Evolutionary conservation across 2,113 vertebrate species (phyloP), one percentile per base, ranked within the genome.

Genomic region (Podarcis raffonei): DNA sequence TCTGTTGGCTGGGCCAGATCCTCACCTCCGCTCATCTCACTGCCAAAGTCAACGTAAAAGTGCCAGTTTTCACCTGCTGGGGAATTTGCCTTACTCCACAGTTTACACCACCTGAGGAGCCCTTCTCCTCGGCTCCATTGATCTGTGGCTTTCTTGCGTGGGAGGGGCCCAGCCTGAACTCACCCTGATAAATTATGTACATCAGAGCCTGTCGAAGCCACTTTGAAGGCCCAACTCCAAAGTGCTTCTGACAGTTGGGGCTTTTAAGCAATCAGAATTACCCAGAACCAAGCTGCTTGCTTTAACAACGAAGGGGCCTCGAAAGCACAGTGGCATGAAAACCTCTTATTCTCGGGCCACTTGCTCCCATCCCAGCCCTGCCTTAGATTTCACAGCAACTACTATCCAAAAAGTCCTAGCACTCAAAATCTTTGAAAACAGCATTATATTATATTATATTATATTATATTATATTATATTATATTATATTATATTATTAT

Each of bases 201-300:
- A 30, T 83, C 84, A 79, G 93, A 80, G 62, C 89, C 89, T 1
- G n/a, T 13, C 1, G 15, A 89, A 90, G 85, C 89, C 15, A 7
- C 92, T 91, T 83, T 94, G 94, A 96, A 95, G 94, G 68, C 86
- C 88, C 83, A 65, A 93, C 69, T 95, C 93, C 93, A 95, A 96
- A 96, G 87, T 74, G 2, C 76, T 95, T 94, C 90, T 95, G 95
- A 95, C 95, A 96, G 94, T 87, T 27, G 0, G 91, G 86, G 95
- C 95, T 95, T 96, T 96, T 96, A 96, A 94, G 92, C 85, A 87
- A 89, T 89, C 86, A 84, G 92, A 94, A 93, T 93, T 91, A 92
- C 92, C 88, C 53, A 42, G 87, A 62, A 82, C 83, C 1, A 18
- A 91, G 89, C 85, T 91, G 86, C 11, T 85, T 20, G 71, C 91